phyloP scores from a whole-genome alignment of 1,140 invertebrate genomes.

The Panulirus ornatus region DNA sequence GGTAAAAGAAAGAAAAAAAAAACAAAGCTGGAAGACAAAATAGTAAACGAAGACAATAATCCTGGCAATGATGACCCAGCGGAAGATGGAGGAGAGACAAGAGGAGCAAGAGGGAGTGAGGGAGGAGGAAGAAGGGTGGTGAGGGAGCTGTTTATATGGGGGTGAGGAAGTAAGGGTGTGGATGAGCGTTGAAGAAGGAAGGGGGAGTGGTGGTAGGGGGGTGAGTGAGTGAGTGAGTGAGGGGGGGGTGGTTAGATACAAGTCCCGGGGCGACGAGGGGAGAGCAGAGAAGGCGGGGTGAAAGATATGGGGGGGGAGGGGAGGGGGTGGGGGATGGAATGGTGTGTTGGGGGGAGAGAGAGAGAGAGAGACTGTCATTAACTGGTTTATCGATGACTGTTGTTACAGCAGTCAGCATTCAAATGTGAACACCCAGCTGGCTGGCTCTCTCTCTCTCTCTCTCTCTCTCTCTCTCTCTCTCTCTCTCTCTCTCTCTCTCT shows the following conservation, averaged over 20 bases:
- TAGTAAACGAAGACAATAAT: too few relatives aligned
- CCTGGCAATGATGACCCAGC: too few relatives aligned
- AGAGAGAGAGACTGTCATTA: background rate
- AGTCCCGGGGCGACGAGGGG: background rate
- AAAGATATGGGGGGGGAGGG: background rate
- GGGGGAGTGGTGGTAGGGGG: background rate
- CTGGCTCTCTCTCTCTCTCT: too few relatives aligned
- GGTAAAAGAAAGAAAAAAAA: too few relatives aligned
- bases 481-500: slow-evolving; percentile 33
- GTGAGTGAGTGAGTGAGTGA: background rate
- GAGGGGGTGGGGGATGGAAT: background rate
- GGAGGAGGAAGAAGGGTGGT: background rate
- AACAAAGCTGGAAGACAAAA: too few relatives aligned
- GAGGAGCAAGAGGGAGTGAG: too few relatives aligned
- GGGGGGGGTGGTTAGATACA: background rate
- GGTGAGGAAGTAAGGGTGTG: background rate
- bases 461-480: background rate
- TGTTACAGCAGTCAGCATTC: too few relatives aligned
- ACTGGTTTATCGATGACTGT: too few relatives aligned
- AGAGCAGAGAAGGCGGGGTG: background rate
- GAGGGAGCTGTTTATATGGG: background rate
- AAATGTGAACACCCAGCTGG: background rate
- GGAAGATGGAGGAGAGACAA: background rate
- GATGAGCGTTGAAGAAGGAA: background rate
- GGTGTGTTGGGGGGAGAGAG: background rate